Base-by-base conservation (phyloP, 2,113 vertebrate genomes). In the Lethenteron camtschaticum region DNA sequence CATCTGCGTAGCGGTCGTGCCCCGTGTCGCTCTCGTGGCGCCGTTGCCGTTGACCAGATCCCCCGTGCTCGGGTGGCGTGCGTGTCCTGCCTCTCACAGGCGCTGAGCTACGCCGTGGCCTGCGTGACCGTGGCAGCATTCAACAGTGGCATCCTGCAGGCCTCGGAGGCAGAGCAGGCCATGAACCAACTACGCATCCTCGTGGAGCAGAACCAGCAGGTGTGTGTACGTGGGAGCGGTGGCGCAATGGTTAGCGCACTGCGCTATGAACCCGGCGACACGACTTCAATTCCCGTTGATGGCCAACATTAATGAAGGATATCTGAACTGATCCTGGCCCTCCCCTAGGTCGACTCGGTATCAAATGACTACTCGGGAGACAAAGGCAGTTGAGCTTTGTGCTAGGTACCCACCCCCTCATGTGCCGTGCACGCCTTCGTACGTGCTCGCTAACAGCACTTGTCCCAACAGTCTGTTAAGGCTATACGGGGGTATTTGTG, bases 141-240 rank as follows among this genome's bases (percentile, higher is more conserved):
- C 77, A 85, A 80, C 55, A 78, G 73, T 56, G 84, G 85, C 55
- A 77, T 91, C 18, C 75, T 89, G 55, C 83, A 86, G 56, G 83
- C 85, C 9, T 18, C 18, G 2, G 88, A 87, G 73, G 88, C 87
- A 1, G 90, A 92, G 71, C 82, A 87, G 57, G 72, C 80, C 68
- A 87, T 96, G 86, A 84, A 71, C 74, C 81, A 81, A 4, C 77
- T 99, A 70, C 79, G 72, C n/a, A 74, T 72, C 11, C 75, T 90
- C 76, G 83, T 83, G 0, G 88, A 95, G 77, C 85, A 85, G 71
- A 88, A 81, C 78, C 88, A 89, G 73, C 94, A 96, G 88, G 94
- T 97, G 69, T 12, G 68, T 58, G 4, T 14, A n/a, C 14, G 24
- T 20, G 24, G n/a, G 63, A 41, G n/a, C 18, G 20, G 24, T 41